phyloP scores from a whole-genome alignment of 2,888 invertebrate species.

The Isotomurus palustris region DNA sequence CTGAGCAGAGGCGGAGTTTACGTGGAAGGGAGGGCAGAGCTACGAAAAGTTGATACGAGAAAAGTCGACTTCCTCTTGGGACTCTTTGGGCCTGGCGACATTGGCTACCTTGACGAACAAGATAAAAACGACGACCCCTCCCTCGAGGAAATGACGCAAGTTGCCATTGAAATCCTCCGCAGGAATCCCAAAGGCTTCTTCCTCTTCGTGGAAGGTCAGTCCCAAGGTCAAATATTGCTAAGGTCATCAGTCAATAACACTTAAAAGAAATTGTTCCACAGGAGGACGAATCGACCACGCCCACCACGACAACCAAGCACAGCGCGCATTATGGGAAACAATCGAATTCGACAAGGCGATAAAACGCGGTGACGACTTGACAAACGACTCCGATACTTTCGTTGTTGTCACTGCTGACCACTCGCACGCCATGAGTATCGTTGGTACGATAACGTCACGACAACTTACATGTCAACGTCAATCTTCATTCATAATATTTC shows the following conservation, averaged over 20 bases:
- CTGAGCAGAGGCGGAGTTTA: slow-evolving; percentile 51
- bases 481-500: no score
- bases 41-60: slow-evolving; percentile 54
- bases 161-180: slow-evolving; percentile 66
- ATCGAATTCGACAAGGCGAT: slow-evolving; percentile 70
- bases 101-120: slow-evolving; percentile 28
- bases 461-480: no score
- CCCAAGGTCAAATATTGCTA: no score
- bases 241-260: no score
- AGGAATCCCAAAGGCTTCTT: slow-evolving; percentile 66
- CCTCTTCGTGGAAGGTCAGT: slow-evolving; percentile 69
- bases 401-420: slow-evolving; percentile 72
- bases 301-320: slow-evolving; percentile 64
- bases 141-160: slow-evolving; percentile 70
- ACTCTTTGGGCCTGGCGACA: slow-evolving; percentile 29
- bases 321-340: slow-evolving; percentile 70
- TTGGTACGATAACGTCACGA: no score
- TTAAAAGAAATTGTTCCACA: no score
- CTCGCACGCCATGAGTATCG: slow-evolving; percentile 69
- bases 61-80: slow-evolving; percentile 66
- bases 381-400: slow-evolving; percentile 65
- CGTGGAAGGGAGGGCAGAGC: slow-evolving; percentile 56
- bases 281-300: slow-evolving; percentile 58
- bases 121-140: slow-evolving; percentile 57
- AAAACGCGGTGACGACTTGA: slow-evolving; percentile 58